Conservation (phyloP, 1,140 invertebrate genomes). For the Venustaconcha ellipsiformis region DNA sequence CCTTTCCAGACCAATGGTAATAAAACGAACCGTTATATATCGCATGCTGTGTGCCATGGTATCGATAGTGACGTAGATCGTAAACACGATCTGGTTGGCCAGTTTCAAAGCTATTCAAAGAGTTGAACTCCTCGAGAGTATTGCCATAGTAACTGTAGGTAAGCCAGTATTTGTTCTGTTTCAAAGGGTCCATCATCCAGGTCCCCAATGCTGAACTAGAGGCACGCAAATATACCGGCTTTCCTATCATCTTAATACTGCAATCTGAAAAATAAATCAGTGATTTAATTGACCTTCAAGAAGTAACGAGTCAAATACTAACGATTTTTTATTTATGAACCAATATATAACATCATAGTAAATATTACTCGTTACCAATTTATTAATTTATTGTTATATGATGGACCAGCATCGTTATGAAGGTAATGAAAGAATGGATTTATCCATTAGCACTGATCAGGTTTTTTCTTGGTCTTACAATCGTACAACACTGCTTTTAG, state of each 20-base stretch:
- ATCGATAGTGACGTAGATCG: conserved; percentile 19
- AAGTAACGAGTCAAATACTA: too few relatives aligned
- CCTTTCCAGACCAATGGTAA: conserved; percentile 21
- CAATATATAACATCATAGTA: too few relatives aligned
- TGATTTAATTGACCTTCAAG: background rate
- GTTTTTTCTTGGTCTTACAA: too few relatives aligned
- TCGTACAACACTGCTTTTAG: too few relatives aligned
- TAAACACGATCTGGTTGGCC: background rate
- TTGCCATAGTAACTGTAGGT: conserved; percentile 19
- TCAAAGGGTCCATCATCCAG: conserved; percentile 4
- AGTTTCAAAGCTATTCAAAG: conserved; percentile 9
- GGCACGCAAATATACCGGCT: conserved; percentile 5
- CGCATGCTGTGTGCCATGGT: conserved; percentile 24
- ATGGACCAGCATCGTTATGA: too few relatives aligned
- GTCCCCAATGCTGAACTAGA: conserved; percentile 12
- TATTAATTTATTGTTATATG: too few relatives aligned
- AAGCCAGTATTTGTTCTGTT: conserved; percentile 19
- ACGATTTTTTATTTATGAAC: too few relatives aligned
- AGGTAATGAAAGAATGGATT: too few relatives aligned
- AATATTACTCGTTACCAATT: too few relatives aligned
- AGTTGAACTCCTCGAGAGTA: conserved; percentile 16
- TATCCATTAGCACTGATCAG: too few relatives aligned
- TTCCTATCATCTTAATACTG: conserved; percentile 19
- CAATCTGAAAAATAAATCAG: conserved; percentile 16
- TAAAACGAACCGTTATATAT: conserved; percentile 29